Percentiles rank a stretch among this genome's conserved stretches.
Evolutionary conservation across 2,797 vertebrate species (phyloP).

Genomic region (Hemibagrus guttatus): DNA sequence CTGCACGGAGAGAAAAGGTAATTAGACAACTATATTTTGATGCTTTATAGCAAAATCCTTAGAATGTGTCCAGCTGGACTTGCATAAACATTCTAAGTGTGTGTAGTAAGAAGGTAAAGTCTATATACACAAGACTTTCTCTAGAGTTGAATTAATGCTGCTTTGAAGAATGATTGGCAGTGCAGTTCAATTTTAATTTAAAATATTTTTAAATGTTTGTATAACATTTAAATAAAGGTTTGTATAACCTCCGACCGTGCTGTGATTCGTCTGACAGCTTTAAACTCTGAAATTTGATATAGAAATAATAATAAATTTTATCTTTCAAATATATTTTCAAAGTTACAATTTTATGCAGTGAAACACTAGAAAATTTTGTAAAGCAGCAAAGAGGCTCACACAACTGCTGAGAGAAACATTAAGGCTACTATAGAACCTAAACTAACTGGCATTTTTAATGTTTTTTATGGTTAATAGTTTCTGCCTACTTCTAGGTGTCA

Average conservation of each 20-base stretch:
- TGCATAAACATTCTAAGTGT: neutral
- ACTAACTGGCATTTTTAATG: neutral
- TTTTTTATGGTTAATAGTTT: neutral
- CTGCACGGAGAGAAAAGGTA: constrained; percentile 90
- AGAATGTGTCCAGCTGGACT: neutral
- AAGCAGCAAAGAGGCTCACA: neutral
- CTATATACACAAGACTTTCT: neutral
- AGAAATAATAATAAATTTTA: neutral
- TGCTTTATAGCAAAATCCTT: neutral
- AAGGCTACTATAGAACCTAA: neutral
- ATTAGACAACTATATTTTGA: neutral
- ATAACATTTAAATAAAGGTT: too few relatives aligned
- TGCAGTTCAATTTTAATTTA: neutral
- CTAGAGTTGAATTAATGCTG: neutral
- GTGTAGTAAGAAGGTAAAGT: neutral
- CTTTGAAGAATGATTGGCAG: too few relatives aligned
- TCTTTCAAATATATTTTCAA: neutral
- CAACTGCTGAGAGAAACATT: neutral
- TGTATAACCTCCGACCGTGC: neutral
- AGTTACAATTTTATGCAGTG: neutral
- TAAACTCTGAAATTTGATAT: neutral
- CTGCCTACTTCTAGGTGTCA: neutral
- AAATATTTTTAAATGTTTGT: neutral
- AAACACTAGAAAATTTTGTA: neutral
- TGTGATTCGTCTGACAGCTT: neutral